Evolutionary conservation across 1,140 invertebrate species (phyloP).

Genomic region (Ganaspis sp.): DNA sequence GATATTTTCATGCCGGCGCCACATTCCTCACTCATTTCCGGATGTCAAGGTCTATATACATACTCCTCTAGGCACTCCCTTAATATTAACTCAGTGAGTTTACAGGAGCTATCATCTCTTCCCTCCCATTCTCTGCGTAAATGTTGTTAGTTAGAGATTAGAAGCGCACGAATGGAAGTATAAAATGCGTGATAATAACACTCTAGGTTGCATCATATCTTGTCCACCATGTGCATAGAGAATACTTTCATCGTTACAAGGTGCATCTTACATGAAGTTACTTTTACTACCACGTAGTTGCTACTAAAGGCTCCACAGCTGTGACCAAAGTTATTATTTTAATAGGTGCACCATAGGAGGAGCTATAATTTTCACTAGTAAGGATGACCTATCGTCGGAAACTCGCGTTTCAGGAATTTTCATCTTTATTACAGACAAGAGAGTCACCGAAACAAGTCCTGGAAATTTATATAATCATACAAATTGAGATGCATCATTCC

Average conservation of each 20-base stretch:
- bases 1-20: neutral
- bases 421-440: neutral
- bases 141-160: constrained; percentile 23
- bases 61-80: neutral
- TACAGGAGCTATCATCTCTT: constrained; percentile 10
- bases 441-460: constrained; percentile 9
- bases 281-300: neutral
- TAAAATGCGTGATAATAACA: constrained; percentile 23
- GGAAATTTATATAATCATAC: neutral
- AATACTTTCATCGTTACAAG: neutral
- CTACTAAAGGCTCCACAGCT: neutral
- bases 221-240: neutral
- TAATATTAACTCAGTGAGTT: constrained; percentile 17
- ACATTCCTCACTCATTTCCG: constrained; percentile 14
- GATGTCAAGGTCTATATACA: neutral
- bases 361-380: neutral
- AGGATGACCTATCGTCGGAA: constrained; percentile 12
- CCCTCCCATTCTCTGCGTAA: neutral
- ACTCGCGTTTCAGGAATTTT: neutral
- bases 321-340: constrained; percentile 4
- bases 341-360: neutral
- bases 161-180: constrained; percentile 21
- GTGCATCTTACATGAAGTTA: neutral
- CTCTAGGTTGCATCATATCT: constrained; percentile 1
- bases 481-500: neutral